Base-by-base conservation (phyloP, 2,888 invertebrate species). In the Galeopsomyia nigrocyanea region DNA sequence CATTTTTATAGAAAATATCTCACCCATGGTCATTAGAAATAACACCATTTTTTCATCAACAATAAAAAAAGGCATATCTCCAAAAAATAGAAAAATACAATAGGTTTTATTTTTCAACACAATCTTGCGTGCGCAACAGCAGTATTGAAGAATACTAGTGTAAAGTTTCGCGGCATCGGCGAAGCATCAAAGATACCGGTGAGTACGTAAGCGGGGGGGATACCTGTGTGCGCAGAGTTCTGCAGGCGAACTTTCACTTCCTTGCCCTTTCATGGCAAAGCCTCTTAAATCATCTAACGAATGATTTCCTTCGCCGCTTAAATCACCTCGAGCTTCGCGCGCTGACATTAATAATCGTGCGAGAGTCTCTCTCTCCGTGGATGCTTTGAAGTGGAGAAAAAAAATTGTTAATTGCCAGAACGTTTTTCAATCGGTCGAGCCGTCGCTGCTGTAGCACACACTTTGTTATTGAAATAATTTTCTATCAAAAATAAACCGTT, bases 231-330 rank as follows among this genome's bases (percentile, higher is more conserved):
- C 21, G 49, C 5, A 46, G 6, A 26, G 26, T 26, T 49, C 21
- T 6, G 17, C 26, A 47, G 39, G 47, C 47, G 17, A n/a, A 67
- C 67, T 70, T 74, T 74, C 70, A 67, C 70, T 67, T 74, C 55
- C 57, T 63, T 60, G 49, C 63, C 74, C 53, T 62, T 66, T 70
- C 57, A 39, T 57, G 67, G 63, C 66, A 61, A 63, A 56, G 71
- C 66, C 55, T 67, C 66, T 75, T 70, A 63, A 67, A 70, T 70
- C 31, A 70, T 67, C 58, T 63, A 63, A 62, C 51, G 55, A 66
- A 71, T 56, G 47, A 56, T 71, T 66, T 69, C 46, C 55, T 60
- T 53, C 6, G 50, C 13, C 17, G 49, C 51, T 58, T 51, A 50
- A 63, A 63, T 49, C 56, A 10, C n/a, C 56, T n/a, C 21, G 14